These are phyloP conservation scores for Gasteruption jaculator DNA, from an alignment of 2,888 invertebrate genomes.

Conservation along the genomic window DNA sequence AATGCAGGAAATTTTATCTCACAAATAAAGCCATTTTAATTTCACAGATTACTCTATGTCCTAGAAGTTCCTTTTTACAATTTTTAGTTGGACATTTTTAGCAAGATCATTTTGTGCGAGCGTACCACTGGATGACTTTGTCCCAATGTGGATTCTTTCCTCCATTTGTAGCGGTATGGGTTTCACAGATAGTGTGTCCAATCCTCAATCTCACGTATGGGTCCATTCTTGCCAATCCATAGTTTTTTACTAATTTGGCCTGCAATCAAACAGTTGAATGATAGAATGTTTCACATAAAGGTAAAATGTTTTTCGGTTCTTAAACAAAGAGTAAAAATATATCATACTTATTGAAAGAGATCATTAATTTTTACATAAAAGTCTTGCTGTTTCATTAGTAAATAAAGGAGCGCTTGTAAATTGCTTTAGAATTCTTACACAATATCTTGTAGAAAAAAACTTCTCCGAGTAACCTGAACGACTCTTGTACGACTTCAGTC, in stretches of 20 bases:
- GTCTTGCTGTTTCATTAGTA: too few relatives aligned
- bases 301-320: background rate
- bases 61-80: too few relatives aligned
- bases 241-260: slow-evolving; percentile 90
- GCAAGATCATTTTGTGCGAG: background rate
- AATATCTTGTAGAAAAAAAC: too few relatives aligned
- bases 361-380: too few relatives aligned
- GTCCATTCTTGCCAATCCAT: slow-evolving; percentile 93
- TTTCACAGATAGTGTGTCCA: slow-evolving; percentile 93
- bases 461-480: too few relatives aligned
- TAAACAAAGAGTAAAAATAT: background rate
- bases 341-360: background rate
- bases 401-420: too few relatives aligned
- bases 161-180: slow-evolving; percentile 90
- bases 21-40: slow-evolving; percentile 1
- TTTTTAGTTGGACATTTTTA: slow-evolving; percentile 2
- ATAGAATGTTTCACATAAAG: slow-evolving; percentile 11
- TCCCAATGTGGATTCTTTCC: slow-evolving; percentile 96
- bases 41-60: too few relatives aligned
- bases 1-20: slow-evolving; percentile 1
- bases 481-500: too few relatives aligned
- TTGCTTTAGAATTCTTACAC: too few relatives aligned
- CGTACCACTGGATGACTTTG: slow-evolving; percentile 85
- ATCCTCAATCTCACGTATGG: slow-evolving; percentile 90
- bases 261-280: slow-evolving; percentile 30